Conservation (phyloP, 1,140 invertebrate genomes). For the Trigoniulus corallinus region DNA sequence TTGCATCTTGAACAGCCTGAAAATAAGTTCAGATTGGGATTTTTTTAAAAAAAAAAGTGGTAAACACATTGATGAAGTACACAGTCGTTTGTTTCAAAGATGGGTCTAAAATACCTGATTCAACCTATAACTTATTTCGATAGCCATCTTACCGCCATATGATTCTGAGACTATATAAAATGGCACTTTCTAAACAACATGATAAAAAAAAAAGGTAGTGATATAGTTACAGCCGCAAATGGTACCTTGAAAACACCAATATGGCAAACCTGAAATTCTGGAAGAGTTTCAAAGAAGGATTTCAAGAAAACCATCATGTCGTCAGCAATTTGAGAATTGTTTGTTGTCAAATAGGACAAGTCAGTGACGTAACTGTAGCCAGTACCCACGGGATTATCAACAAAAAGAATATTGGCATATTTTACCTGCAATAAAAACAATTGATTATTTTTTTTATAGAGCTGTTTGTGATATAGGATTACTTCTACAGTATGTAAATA, state of each 20-base stretch:
- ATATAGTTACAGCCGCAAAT: too few species aligned
- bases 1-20: conserved; percentile 42
- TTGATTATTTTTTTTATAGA: too few species aligned
- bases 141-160: conserved; percentile 78
- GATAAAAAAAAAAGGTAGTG: neutral
- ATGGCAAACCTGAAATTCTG: conserved; percentile 38
- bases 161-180: conserved; percentile 70
- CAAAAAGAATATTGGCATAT: conserved; percentile 56
- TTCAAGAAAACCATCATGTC: conserved; percentile 56
- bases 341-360: conserved; percentile 32
- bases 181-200: conserved; percentile 34
- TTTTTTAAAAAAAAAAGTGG: conserved; percentile 9
- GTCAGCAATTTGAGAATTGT: conserved; percentile 53
- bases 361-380: conserved; percentile 67
- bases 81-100: too few species aligned
- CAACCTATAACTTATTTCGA: conserved; percentile 48
- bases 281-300: conserved; percentile 40
- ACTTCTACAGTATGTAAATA: neutral
- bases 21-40: conserved; percentile 12
- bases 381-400: conserved; percentile 78
- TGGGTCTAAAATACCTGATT: too few species aligned
- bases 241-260: too few species aligned
- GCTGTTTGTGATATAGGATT: too few species aligned
- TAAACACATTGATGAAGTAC: too few species aligned
- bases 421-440: conserved; percentile 22